These are phyloP conservation scores for Agapornis roseicollis DNA, from an alignment of 2,113 vertebrate genomes.

Conservation along the genomic window DNA sequence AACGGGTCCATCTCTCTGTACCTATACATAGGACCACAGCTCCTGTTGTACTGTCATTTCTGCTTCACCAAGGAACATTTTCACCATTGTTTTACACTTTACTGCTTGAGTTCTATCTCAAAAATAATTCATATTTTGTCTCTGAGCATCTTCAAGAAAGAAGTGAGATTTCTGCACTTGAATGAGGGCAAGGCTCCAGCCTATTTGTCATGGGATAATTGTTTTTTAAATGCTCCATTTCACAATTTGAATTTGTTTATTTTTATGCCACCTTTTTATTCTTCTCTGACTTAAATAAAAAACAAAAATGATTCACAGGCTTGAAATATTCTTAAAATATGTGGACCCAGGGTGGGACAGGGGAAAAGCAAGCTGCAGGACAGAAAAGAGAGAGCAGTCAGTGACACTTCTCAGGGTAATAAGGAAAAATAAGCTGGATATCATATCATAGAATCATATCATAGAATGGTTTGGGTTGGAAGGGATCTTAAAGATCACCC, in stretches of 20 bases:
- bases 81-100: background rate
- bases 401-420: background rate
- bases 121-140: background rate
- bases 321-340: background rate
- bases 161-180: background rate
- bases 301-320: background rate
- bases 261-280: background rate
- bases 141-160: background rate
- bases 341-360: background rate
- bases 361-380: background rate
- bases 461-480: background rate
- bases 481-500: background rate
- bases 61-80: background rate
- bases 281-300: background rate
- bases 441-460: background rate
- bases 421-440: background rate
- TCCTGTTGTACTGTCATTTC: background rate
- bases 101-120: background rate
- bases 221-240: background rate
- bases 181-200: background rate
- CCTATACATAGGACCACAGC: background rate
- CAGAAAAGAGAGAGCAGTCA: background rate
- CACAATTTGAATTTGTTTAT: background rate
- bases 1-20: background rate
- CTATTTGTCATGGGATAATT: background rate